Conservation (phyloP, 2,888 invertebrate genomes). For the Oxycera nigricornis region DNA sequence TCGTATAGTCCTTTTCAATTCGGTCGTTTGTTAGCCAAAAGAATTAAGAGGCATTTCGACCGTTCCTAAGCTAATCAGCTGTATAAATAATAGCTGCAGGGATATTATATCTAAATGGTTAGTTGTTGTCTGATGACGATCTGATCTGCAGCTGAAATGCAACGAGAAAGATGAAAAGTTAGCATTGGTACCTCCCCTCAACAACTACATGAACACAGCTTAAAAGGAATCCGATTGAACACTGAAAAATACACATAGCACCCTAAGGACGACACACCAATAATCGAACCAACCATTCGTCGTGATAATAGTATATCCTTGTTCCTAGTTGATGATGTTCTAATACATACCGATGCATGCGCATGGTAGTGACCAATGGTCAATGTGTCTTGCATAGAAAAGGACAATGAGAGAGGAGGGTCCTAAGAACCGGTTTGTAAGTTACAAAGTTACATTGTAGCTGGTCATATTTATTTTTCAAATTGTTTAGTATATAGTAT, state of each 20-base stretch:
- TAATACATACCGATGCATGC: background rate
- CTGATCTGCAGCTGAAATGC: too few species aligned
- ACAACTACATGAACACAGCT: background rate
- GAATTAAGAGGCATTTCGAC: background rate
- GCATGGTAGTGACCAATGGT: background rate
- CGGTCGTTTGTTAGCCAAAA: background rate
- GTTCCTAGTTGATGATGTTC: too few species aligned
- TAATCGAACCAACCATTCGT: too few species aligned
- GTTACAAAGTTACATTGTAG: background rate
- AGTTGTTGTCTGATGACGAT: too few species aligned
- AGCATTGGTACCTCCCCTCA: background rate
- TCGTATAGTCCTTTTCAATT: background rate
- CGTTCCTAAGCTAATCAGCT: background rate
- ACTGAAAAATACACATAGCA: too few species aligned
- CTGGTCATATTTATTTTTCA: too few species aligned
- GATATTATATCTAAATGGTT: background rate
- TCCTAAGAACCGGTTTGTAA: background rate
- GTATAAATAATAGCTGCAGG: background rate
- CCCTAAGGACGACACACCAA: too few species aligned
- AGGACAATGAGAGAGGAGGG: background rate
- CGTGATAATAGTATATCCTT: too few species aligned
- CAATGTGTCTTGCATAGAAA: background rate
- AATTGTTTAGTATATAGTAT: too few species aligned
- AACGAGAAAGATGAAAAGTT: too few species aligned
- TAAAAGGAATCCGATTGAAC: too few species aligned